Base-by-base conservation (phyloP, 2,113 vertebrate species). In the Chaenogobius annularis region DNA sequence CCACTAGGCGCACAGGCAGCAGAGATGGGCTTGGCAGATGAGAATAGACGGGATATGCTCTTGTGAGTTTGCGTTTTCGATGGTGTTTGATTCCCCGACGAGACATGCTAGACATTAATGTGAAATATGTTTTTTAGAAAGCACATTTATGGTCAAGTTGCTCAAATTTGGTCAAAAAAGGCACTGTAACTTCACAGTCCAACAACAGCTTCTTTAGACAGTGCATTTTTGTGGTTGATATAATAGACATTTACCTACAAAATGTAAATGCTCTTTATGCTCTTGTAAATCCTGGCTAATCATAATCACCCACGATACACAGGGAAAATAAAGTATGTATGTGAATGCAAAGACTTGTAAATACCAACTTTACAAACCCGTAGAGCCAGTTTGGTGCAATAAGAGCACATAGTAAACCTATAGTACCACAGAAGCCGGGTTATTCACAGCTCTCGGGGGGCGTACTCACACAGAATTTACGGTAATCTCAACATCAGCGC, bases 381-480 rank as follows among this genome's bases (percentile, higher is more conserved):
- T 55, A 68, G 81, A 68, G 78, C 71, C 66, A 37, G 10, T 52
- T 66, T 58, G 69, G 64, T 56, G 17, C 70, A 61, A n/a, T 55
- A 73, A 61, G 46, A 76, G 55, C 58, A 22, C 37, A 5, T 58
- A 63, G 48, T 72, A 81, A 66, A 70, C 64, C 78, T 69, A 9
- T 7, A 66, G 23, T 72, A 62, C 56, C 26, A 69, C 26, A 69
- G 61, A 78, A 72, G 2, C 11, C 15, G 13, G 23, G 59, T 14
- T 23, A 63, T 86, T 87, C 81, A 84, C 72, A 75, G 77, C 75
- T 70, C 79, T 78, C 78, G 14, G 48, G 81, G 78, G 88, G 23
- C 58, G 23, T 10, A 0, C 55, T 71, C 69, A 8, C 59, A 61
- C 76, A 0, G 35, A 17, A 69, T 69, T 82, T 70, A 75, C 70